Conservation (phyloP, 2,888 invertebrate species). For the Venusia cambrica region DNA sequence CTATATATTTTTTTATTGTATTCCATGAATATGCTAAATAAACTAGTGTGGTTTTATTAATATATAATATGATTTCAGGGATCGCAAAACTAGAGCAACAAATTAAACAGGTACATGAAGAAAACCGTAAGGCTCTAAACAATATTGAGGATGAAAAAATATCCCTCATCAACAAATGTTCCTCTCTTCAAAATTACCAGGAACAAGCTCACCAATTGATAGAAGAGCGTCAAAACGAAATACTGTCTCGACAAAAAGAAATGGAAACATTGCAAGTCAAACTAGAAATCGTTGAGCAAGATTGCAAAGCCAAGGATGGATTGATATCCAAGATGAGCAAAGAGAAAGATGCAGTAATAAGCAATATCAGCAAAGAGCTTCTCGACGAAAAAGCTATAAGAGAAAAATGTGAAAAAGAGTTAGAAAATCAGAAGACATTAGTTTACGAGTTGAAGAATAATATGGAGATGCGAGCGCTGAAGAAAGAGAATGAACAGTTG, state of each 20-base stretch:
- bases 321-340: conserved; percentile 32
- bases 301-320: conserved; percentile 36
- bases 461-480: conserved; percentile 40
- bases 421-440: conserved; percentile 19
- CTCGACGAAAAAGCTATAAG: conserved; percentile 40
- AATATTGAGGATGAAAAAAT: conserved; percentile 42
- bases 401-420: conserved; percentile 36
- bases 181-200: conserved; percentile 49
- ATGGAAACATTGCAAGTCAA: conserved; percentile 32
- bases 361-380: conserved; percentile 44
- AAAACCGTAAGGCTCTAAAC: conserved; percentile 38
- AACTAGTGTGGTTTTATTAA: no score
- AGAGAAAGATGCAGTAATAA: conserved; percentile 44
- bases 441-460: conserved; percentile 32
- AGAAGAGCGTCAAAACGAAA: conserved; percentile 45
- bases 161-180: conserved; percentile 44
- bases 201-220: conserved; percentile 48
- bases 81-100: conserved; percentile 44
- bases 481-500: conserved; percentile 54
- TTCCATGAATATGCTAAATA: no score
- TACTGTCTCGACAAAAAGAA: conserved; percentile 37
- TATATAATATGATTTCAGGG: no score
- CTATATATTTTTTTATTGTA: neutral
- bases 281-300: conserved; percentile 34
- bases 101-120: conserved; percentile 40